These are phyloP conservation scores for Melanotaenia pygmaea DNA, from an alignment of 2,797 vertebrate genomes.

Conservation along the genomic window DNA sequence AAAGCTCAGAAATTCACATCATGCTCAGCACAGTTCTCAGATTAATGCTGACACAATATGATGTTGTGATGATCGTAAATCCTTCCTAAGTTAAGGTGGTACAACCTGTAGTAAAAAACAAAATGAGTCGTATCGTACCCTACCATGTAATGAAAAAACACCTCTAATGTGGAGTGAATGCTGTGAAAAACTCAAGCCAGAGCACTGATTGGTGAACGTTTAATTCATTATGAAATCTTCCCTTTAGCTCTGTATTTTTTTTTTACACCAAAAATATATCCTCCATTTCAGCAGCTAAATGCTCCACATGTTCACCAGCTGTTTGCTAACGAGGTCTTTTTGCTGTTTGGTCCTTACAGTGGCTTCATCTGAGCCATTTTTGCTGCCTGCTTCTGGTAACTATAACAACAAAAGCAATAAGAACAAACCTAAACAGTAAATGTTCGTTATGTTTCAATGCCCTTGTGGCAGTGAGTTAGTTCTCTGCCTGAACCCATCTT, in stretches of 20 bases:
- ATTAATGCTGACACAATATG: too few relatives aligned
- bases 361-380: constrained; percentile 2
- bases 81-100: too few relatives aligned
- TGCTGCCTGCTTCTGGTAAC: constrained; percentile 1
- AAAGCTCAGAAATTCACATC: too few relatives aligned
- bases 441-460: background rate
- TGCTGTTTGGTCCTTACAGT: background rate
- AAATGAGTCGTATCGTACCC: too few relatives aligned
- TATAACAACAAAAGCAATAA: constrained; percentile 1
- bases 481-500: background rate
- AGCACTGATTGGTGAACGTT: too few relatives aligned
- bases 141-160: too few relatives aligned
- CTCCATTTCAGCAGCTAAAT: background rate
- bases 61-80: too few relatives aligned
- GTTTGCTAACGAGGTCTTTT: background rate
- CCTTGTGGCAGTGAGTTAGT: background rate
- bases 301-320: background rate
- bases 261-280: background rate
- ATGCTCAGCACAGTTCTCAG: too few relatives aligned
- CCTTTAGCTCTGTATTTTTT: background rate
- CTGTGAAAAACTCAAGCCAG: too few relatives aligned
- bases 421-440: background rate
- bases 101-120: too few relatives aligned
- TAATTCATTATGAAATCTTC: background rate
- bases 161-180: too few relatives aligned